These are phyloP conservation scores for Synaphobranchus kaupii DNA, from an alignment of 2,797 vertebrate species.

Conservation along the genomic window DNA sequence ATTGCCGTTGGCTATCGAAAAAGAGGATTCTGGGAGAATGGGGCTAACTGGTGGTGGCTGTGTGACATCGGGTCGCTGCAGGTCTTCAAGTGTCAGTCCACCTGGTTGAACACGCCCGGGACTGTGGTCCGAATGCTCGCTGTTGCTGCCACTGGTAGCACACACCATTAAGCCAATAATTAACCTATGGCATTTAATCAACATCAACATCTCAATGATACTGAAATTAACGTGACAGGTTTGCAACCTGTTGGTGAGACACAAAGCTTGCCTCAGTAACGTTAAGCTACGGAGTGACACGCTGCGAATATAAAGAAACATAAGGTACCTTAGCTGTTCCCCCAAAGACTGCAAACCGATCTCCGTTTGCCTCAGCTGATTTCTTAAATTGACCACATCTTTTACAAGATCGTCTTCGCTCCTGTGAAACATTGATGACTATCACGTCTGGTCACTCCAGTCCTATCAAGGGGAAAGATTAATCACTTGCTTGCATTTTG, in stretches of 20 bases:
- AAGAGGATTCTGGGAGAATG: slow-evolving; percentile 46
- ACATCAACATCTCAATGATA: not conserved
- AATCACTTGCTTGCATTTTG: not conserved
- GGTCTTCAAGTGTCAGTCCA: slow-evolving; percentile 64
- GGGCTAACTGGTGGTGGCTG: slow-evolving; percentile 47
- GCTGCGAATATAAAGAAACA: not conserved
- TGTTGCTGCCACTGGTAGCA: slow-evolving; percentile 53
- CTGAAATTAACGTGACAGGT: not conserved
- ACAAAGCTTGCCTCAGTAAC: not conserved
- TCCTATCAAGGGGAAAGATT: not conserved
- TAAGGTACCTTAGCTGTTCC: slow-evolving; percentile 65
- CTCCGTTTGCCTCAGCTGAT: slow-evolving; percentile 72
- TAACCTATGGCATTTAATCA: not conserved
- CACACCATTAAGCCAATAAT: slow-evolving; percentile 24
- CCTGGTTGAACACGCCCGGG: slow-evolving; percentile 48
- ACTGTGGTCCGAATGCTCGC: slow-evolving; percentile 47
- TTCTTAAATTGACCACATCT: slow-evolving; percentile 68
- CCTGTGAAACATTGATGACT: slow-evolving; percentile 50
- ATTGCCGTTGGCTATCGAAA: slow-evolving; percentile 42
- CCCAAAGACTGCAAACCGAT: slow-evolving; percentile 66
- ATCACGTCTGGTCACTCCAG: slow-evolving; percentile 3
- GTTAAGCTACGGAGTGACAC: not conserved
- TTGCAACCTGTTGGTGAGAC: not conserved
- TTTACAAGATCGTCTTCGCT: slow-evolving; percentile 62
- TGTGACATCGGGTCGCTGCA: slow-evolving; percentile 53